Base-by-base conservation (phyloP, 1,140 invertebrate genomes). In the Euglossa dilemma region DNA sequence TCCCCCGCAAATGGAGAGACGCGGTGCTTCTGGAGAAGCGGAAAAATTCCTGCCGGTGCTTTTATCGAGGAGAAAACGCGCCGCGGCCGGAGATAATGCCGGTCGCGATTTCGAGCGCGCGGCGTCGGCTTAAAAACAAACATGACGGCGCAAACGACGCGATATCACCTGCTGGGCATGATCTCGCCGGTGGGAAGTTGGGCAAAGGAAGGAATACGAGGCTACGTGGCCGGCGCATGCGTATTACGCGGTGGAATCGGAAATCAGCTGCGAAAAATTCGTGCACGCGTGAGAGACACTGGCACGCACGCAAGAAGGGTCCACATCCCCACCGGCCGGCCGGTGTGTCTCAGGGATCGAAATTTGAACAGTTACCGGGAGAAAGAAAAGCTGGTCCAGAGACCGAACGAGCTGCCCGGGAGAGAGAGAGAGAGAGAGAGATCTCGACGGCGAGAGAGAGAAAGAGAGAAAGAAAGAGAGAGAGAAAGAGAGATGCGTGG, bases 301-400 rank as follows among this genome's bases (percentile, higher is more conserved):
- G 91, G 73, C 75, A 52, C 45, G 61, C 79, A 69, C 75, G 84
- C 69, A 78, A 85, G 71, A 87, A 91, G 89, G 91, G 89, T 92
- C 90, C 83, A 73, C 77, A 88, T 89, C 89, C 87, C 86, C 90
- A 90, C 89, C 85, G 85, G 79, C 84, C 67, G 83, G 83, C 80
- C 86, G 64, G 74, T 80, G 84, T 90, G 84, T 90, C 82, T 87
- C 86, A 86, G 80, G 86, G 84, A 92, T 91, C 91, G 92, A 94
- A 94, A 94, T 93, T 93, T 92, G 92, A 93, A 94, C 93, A 94
- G 93, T 93, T 94, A 93, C 90, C 90, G 91, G 86, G 89, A 91
- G 91, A 90, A 91, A 92, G 86, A 93, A 92, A 93, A 92, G 91
- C 91, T 92, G 92, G 91, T 92, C 90, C 91, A 90, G 90, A 81